phyloP scores from a whole-genome alignment of 2,888 invertebrate genomes.

The Octodonta nipae region DNA sequence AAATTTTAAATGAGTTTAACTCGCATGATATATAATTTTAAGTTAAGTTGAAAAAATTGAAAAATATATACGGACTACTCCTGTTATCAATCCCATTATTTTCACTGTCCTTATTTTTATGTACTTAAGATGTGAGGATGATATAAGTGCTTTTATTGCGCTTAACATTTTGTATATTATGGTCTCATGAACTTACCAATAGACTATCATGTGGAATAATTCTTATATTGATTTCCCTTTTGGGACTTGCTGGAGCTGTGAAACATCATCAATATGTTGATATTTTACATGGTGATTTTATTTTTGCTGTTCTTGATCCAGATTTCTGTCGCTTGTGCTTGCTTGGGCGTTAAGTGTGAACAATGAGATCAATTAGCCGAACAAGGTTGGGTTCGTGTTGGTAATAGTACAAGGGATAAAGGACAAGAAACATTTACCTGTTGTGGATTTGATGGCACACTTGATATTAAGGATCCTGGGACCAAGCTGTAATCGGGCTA shows the following conservation, averaged over 20 bases:
- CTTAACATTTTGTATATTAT: too few relatives aligned
- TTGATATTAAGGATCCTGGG: conserved; percentile 33
- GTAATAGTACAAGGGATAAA: conserved; percentile 48
- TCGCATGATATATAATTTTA: too few relatives aligned
- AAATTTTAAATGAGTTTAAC: too few relatives aligned
- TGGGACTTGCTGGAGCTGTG: conserved; percentile 80
- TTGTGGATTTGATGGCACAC: conserved; percentile 57
- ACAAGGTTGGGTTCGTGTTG: conserved; percentile 72
- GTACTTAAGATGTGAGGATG: too few relatives aligned
- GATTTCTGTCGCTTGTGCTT: conserved; percentile 91
- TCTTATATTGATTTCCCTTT: conserved; percentile 72
- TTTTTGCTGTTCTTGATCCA: conserved; percentile 88
- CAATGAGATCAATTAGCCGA: conserved; percentile 75
- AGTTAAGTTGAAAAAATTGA: too few relatives aligned
- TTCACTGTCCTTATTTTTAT: too few relatives aligned
- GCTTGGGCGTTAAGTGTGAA: conserved; percentile 74
- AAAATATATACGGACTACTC: too few relatives aligned
- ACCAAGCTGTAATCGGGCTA: too few relatives aligned
- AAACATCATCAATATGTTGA: conserved; percentile 97
- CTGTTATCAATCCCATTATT: too few relatives aligned
- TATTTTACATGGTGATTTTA: conserved; percentile 94
- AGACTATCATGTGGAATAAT: conserved; percentile 90
- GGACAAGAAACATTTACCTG: conserved; percentile 74
- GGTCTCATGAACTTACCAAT: too few relatives aligned
- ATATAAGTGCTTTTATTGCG: too few relatives aligned